phyloP scores from a whole-genome alignment of 1,140 invertebrate genomes.

The Diorhabda sublineata region DNA sequence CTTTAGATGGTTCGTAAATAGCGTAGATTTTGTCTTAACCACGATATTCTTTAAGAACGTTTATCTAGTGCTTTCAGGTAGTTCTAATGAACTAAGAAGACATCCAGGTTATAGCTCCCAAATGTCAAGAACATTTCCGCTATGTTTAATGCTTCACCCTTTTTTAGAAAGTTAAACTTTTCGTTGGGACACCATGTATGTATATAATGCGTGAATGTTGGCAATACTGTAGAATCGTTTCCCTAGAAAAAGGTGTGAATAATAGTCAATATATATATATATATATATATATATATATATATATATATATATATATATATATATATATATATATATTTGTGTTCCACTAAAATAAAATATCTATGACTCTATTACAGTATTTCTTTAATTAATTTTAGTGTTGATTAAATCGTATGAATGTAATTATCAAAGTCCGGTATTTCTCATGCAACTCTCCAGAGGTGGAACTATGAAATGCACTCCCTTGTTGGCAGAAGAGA shows the following conservation, averaged over 20 bases:
- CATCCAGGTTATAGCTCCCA: too few species aligned
- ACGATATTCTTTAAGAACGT: too few species aligned
- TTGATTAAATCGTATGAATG: conserved; percentile 25
- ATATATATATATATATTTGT: background rate
- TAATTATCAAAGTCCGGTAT: conserved; percentile 24
- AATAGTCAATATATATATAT: background rate
- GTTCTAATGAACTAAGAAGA: too few species aligned
- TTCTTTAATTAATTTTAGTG: conserved; percentile 26
- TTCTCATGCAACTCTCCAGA: conserved; percentile 26
- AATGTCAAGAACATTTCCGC: too few species aligned
- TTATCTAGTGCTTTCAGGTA: too few species aligned
- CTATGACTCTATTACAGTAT: conserved; percentile 23
- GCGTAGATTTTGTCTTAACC: too few species aligned
- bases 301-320: background rate
- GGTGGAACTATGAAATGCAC: conserved; percentile 21
- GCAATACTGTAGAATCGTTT: too few species aligned
- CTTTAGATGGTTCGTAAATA: too few species aligned
- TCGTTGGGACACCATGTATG: too few species aligned
- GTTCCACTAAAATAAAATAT: background rate
- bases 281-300: background rate
- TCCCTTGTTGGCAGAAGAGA: conserved; percentile 8
- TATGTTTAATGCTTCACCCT: too few species aligned
- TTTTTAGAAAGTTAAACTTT: too few species aligned
- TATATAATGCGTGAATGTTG: too few species aligned
- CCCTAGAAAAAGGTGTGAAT: background rate